Percentiles rank a stretch among this genome's conserved stretches.
Evolutionary conservation across 2,888 invertebrate species (phyloP).

Genomic region (Alsophila aescularia): DNA sequence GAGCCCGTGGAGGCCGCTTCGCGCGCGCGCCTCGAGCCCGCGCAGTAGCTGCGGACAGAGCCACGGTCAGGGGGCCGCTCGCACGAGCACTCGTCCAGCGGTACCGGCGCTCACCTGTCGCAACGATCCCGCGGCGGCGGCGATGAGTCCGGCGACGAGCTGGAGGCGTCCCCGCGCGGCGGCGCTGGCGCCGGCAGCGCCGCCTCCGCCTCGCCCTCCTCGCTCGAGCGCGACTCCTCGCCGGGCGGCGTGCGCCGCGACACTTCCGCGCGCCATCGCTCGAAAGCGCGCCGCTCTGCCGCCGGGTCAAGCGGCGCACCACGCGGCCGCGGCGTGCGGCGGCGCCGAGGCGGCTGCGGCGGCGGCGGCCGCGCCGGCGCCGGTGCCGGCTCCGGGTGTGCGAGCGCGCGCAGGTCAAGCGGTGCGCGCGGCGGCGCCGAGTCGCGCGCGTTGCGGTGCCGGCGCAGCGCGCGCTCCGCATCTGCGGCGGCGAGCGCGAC

Average conservation of each 20-base stretch:
- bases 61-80: not conserved
- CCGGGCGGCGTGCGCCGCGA: constrained; percentile 52
- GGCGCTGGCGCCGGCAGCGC: constrained; percentile 29
- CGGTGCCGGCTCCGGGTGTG: constrained; percentile 34
- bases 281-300: constrained; percentile 66
- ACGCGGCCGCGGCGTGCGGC: constrained; percentile 45
- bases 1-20: constrained; percentile 52
- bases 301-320: constrained; percentile 47
- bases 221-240: constrained; percentile 60
- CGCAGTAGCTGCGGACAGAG: constrained; percentile 11
- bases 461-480: constrained; percentile 52
- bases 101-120: constrained; percentile 30
- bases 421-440: constrained; percentile 51
- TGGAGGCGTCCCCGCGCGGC: constrained; percentile 29
- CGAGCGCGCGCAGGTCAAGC: constrained; percentile 47
- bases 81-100: constrained; percentile 1
- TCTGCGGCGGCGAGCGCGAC: constrained; percentile 57
- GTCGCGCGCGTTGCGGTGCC: constrained; percentile 41
- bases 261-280: constrained; percentile 59
- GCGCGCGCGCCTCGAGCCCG: constrained; percentile 27
- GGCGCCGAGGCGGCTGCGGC: constrained; percentile 43
- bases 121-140: constrained; percentile 22
- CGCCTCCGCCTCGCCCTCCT: constrained; percentile 48
- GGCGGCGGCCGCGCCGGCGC: constrained; percentile 27
- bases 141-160: constrained; percentile 30